These are phyloP conservation scores for Prunella fulvescens DNA, from an alignment of 2,113 vertebrate genomes.

Conservation along the genomic window DNA sequence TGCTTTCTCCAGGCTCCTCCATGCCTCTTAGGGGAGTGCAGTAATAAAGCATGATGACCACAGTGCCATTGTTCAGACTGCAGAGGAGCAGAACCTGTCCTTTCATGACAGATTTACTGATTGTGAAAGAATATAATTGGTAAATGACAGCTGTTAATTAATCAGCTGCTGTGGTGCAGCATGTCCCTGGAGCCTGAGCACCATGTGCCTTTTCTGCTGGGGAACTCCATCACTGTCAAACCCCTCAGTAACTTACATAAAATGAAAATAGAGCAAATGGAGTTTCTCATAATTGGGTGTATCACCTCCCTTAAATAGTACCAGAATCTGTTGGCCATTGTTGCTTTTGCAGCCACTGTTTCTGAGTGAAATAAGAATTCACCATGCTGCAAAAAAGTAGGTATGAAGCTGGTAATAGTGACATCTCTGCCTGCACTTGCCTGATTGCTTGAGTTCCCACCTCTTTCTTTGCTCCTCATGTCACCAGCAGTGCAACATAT, in stretches of 20 bases:
- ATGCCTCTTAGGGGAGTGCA: neutral
- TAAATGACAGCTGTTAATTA: neutral
- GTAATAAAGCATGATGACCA: neutral
- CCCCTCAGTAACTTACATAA: neutral
- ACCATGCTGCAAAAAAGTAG: neutral
- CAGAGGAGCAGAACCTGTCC: neutral
- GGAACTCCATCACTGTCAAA: neutral
- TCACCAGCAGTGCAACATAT: neutral
- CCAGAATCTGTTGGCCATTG: neutral
- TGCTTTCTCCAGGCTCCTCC: neutral
- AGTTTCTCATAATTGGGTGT: neutral
- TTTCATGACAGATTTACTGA: neutral
- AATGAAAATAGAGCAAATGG: neutral
- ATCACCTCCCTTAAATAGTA: neutral
- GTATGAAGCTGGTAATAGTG: neutral
- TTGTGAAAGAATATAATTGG: neutral
- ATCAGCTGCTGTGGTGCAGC: neutral
- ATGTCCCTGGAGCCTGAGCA: neutral
- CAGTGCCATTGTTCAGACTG: neutral
- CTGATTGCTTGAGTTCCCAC: neutral
- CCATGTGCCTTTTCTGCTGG: neutral
- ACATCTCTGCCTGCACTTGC: neutral
- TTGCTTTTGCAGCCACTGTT: neutral
- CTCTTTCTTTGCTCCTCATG: neutral
- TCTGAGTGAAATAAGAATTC: neutral